These are phyloP conservation scores for Mamestra configurata DNA, from an alignment of 1,140 invertebrate genomes.

Conservation along the genomic window DNA sequence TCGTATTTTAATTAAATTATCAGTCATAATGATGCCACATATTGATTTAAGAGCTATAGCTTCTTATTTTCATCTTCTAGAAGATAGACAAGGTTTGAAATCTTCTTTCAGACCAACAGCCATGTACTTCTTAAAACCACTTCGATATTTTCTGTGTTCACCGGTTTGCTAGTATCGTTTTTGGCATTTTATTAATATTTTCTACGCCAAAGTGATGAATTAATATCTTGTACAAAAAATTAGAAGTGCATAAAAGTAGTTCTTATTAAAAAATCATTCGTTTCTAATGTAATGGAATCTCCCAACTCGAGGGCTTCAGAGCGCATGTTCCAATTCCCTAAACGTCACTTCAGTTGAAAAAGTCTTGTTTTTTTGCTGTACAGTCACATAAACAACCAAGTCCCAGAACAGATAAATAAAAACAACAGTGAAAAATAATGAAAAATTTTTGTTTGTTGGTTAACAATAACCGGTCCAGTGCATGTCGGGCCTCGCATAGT, in stretches of 20 bases:
- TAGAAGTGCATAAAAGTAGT: background rate
- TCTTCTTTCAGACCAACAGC: background rate
- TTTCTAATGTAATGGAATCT: background rate
- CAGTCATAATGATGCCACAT: background rate
- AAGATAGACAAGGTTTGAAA: background rate
- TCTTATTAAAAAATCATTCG: background rate
- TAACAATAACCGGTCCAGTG: too few species aligned
- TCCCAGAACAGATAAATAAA: too few species aligned
- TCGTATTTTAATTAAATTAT: constrained; percentile 5
- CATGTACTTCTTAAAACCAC: background rate
- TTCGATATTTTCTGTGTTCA: background rate
- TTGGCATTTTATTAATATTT: background rate
- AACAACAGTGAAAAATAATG: too few species aligned
- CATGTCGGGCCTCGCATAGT: too few species aligned
- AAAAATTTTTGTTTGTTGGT: too few species aligned
- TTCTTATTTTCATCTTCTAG: background rate
- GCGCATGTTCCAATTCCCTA: background rate
- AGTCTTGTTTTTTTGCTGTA: background rate
- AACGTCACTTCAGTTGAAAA: background rate
- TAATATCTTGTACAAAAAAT: background rate
- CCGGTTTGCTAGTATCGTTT: background rate
- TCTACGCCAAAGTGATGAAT: background rate
- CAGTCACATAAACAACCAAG: too few species aligned
- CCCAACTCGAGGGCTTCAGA: background rate
- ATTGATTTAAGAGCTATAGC: background rate